These are phyloP conservation scores for Microhierax caerulescens DNA, from an alignment of 2,797 vertebrate species.

Conservation along the genomic window DNA sequence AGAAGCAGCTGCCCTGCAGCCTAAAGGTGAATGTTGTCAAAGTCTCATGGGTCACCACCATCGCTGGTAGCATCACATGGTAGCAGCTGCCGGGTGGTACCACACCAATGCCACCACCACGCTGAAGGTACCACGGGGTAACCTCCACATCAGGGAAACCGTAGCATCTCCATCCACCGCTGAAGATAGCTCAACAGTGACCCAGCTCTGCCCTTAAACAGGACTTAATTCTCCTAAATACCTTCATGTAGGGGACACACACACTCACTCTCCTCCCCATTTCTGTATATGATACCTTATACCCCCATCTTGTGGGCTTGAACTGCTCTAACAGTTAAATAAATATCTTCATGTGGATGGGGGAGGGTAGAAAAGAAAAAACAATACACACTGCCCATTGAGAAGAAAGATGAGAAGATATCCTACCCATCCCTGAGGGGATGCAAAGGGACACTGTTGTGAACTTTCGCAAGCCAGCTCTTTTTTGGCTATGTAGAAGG, in stretches of 20 bases:
- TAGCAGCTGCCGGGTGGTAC: neutral
- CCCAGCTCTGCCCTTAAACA: neutral
- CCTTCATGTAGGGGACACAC: neutral
- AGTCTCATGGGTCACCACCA: neutral
- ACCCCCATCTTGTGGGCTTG: neutral
- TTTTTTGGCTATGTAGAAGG: neutral
- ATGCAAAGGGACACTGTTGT: neutral
- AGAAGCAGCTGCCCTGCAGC: neutral
- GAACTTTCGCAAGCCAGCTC: neutral
- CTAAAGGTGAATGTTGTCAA: neutral
- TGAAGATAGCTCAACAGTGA: accelerated
- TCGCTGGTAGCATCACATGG: too few species aligned
- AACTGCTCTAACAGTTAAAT: neutral
- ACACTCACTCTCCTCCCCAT: neutral
- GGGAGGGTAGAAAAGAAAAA: neutral
- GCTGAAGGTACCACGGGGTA: neutral
- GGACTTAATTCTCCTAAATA: neutral
- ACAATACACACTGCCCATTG: neutral
- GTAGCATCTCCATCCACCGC: neutral
- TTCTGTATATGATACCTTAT: neutral
- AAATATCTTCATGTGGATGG: neutral
- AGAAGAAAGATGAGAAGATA: neutral
- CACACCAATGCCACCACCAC: accelerated
- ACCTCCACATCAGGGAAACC: neutral
- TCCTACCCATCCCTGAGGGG: neutral